Evolutionary conservation across 1,140 invertebrate species (phyloP), one percentile per base, ranked within the genome.

Genomic region (Acromyrmex heyeri): DNA sequence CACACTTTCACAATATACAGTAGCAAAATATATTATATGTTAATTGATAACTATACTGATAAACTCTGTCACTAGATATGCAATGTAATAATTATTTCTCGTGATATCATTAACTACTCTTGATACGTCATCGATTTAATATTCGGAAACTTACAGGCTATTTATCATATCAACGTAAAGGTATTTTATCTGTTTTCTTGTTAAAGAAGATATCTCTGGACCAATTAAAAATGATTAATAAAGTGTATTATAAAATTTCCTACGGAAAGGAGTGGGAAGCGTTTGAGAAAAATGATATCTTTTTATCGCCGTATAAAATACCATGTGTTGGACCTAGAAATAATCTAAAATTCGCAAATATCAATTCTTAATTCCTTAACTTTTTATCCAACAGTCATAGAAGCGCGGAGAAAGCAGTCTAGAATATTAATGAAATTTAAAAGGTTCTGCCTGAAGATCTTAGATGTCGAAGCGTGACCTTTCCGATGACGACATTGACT

Each of bases 401-500:
- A 10, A 67, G 62, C 16, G 24, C 27, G 27, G 18, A 67, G 18
- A 0, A 44, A 67, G n/a, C 0, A 5, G 4, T n/a, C 18, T 38
- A n/a, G n/a, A 75, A 34, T 21, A 30, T 34, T 57, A 50, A 72
- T 21, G 8, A 72, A 72, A 72, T 48, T 72, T 50, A 72, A 72
- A 72, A 72, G 7, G 3, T 27, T 72, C n/a, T 18, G 21, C 12
- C 12, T 16, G n/a, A 21, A 44, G 38, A 69, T 48, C 21, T 70
- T 50, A 12, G 6, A 10, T 18, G 34, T 30, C 18, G n/a, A 55
- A 73, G 48, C 27, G 18, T 55, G 27, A 73, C 18, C 50, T 73
- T 73, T 73, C n/a, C 27, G 18, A 73, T 73, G 70, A 73, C 70
- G 48, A 55, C 44, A 70, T 70, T 70, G 67, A 27, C 3, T 50